phyloP scores from a whole-genome alignment of 2,888 invertebrate genomes.

The Cyaniris semiargus region DNA sequence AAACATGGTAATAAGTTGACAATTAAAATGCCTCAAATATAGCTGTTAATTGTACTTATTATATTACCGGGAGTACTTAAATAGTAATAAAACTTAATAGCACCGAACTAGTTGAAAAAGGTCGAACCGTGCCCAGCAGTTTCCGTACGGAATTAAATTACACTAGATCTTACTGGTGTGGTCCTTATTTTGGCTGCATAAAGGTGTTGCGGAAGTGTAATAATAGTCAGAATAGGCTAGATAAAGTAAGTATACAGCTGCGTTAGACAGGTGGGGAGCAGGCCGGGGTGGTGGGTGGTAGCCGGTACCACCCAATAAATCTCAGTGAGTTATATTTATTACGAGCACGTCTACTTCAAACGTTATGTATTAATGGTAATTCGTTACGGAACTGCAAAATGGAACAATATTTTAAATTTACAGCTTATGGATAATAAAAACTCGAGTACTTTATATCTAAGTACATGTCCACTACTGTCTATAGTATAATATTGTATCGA shows the following conservation, averaged over 20 bases:
- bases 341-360: slow-evolving; percentile 8
- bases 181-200: background rate
- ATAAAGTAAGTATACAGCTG: background rate
- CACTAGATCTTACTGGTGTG: background rate
- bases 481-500: too few relatives aligned
- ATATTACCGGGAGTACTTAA: slow-evolving; percentile 10
- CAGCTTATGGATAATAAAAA: background rate
- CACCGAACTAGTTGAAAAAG: background rate
- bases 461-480: background rate
- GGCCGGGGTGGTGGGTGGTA: slow-evolving; percentile 31
- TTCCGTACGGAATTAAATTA: background rate
- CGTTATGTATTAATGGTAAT: background rate
- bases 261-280: slow-evolving; percentile 29
- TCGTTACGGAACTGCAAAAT: slow-evolving; percentile 18
- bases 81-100: slow-evolving; percentile 19
- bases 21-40: slow-evolving; percentile 1
- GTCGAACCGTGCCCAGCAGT: background rate
- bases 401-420: background rate
- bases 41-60: background rate
- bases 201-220: background rate
- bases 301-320: slow-evolving; percentile 30
- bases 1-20: slow-evolving; percentile 15
- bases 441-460: background rate
- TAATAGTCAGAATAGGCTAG: background rate
- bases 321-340: slow-evolving; percentile 16